Conservation (phyloP, 1,140 invertebrate genomes). For the Sipha flava region DNA sequence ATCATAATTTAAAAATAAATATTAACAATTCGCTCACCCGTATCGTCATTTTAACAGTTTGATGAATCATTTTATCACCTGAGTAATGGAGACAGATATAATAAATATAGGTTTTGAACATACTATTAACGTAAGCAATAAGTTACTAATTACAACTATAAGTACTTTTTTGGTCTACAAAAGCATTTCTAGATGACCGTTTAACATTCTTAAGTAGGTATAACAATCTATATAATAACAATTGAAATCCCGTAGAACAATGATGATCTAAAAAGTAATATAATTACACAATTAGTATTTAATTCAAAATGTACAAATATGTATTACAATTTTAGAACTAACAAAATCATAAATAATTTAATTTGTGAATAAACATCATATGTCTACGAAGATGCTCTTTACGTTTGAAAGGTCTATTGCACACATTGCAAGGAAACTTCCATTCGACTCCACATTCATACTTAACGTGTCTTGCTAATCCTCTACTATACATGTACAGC, state of each 20-base stretch:
- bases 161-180: no score
- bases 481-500: constrained; percentile 44
- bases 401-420: constrained; percentile 34
- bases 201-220: not conserved
- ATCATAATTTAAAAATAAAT: not conserved
- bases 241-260: not conserved
- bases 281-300: not conserved
- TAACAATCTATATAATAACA: not conserved
- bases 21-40: not conserved
- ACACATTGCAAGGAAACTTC: constrained; percentile 44
- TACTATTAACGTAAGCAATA: no score
- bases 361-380: not conserved
- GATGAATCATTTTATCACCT: not conserved
- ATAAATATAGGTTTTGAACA: no score
- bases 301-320: not conserved
- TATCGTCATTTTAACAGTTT: not conserved
- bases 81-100: not conserved
- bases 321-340: no score
- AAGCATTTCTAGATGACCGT: not conserved
- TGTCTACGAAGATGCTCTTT: not conserved
- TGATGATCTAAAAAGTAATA: not conserved
- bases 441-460: constrained; percentile 52
- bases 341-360: no score
- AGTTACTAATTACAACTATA: no score
- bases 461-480: constrained; percentile 48